These are phyloP conservation scores for Synergus umbraculus DNA, from an alignment of 2,888 invertebrate species.

Conservation along the genomic window DNA sequence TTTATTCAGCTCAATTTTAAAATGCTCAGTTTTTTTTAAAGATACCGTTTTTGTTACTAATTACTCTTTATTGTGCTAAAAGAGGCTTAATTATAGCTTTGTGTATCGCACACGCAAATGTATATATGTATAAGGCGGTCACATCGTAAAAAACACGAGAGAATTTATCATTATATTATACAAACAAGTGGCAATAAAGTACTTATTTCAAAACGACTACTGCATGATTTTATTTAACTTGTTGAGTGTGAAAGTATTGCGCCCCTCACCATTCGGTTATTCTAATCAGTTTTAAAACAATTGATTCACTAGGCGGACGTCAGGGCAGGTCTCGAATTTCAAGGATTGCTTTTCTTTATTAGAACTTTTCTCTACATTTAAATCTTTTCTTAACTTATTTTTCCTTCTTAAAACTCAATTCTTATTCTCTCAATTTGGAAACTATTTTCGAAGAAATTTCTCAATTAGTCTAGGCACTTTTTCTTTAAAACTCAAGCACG, in stretches of 20 bases:
- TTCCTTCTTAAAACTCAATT: background rate
- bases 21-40: background rate
- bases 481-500: constrained; percentile 2
- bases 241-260: constrained; percentile 11
- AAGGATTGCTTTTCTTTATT: background rate
- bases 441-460: background rate
- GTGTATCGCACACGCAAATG: background rate
- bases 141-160: constrained; percentile 43
- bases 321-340: constrained; percentile 64
- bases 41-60: background rate
- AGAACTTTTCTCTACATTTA: background rate
- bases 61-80: background rate
- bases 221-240: constrained; percentile 54
- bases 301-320: constrained; percentile 58
- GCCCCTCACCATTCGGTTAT: constrained; percentile 31
- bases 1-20: background rate
- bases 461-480: too few species aligned
- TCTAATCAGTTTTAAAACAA: constrained; percentile 8
- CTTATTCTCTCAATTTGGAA: background rate
- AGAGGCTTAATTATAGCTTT: background rate
- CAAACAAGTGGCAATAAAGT: constrained; percentile 70
- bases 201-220: constrained; percentile 61
- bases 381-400: background rate
- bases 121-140: constrained; percentile 14
- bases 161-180: constrained; percentile 61